Conservation (phyloP, 1,140 invertebrate species). For the Euglossa dilemma region DNA sequence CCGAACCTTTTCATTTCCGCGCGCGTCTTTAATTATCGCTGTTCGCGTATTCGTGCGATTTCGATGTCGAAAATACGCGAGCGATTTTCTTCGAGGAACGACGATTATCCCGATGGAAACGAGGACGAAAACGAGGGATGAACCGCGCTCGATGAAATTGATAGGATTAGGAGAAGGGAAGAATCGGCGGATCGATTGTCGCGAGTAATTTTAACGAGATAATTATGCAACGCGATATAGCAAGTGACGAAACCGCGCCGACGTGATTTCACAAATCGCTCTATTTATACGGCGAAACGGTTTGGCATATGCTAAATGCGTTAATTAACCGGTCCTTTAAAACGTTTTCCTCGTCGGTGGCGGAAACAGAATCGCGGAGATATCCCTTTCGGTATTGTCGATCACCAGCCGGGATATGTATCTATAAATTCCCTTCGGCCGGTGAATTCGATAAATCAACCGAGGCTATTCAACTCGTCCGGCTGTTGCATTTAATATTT, state of each 20-base stretch:
- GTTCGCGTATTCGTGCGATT: too few species aligned
- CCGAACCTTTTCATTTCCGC: too few species aligned
- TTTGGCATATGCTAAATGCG: conserved; percentile 20
- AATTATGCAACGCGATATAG: neutral
- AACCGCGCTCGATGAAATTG: too few species aligned
- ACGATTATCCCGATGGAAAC: too few species aligned
- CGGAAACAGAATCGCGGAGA: conserved; percentile 18
- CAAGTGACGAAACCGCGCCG: neutral
- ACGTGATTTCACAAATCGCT: conserved; percentile 12
- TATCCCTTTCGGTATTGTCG: conserved; percentile 34
- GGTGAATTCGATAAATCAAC: conserved; percentile 48
- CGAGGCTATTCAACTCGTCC: conserved; percentile 51
- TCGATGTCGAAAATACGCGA: too few species aligned
- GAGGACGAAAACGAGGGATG: too few species aligned
- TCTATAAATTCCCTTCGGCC: conserved; percentile 45
- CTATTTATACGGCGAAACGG: neutral
- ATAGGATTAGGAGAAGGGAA: too few species aligned
- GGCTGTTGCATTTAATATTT: conserved; percentile 59
- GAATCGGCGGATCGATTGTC: neutral
- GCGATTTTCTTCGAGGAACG: too few species aligned
- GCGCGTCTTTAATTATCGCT: too few species aligned
- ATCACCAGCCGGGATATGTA: neutral
- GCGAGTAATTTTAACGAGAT: neutral
- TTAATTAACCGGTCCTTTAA: conserved; percentile 63
- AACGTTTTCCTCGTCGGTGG: conserved; percentile 31